Conservation (phyloP, 2,888 invertebrate genomes). For the Keiferia lycopersicella region DNA sequence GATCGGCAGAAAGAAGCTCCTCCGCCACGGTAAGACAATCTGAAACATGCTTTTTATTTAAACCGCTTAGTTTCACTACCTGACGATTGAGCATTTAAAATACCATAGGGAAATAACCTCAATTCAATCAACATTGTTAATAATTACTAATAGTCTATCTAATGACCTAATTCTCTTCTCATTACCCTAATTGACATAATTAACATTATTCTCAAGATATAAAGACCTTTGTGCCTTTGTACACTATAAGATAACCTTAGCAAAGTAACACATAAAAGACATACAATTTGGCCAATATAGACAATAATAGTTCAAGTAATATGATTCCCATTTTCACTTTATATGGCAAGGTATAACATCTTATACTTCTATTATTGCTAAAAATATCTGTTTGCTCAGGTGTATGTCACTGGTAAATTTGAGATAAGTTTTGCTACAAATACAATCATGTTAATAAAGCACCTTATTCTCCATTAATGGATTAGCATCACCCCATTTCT, state of each 20-base stretch:
- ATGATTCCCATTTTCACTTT: no score
- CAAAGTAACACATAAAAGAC: background rate
- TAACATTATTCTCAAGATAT: no score
- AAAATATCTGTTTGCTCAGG: no score
- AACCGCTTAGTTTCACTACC: background rate
- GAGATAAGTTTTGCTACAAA: no score
- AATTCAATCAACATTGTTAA: background rate
- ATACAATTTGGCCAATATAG: background rate
- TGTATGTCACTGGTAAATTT: no score
- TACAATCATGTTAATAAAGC: background rate
- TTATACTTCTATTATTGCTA: no score
- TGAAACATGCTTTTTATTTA: slow-evolving; percentile 1
- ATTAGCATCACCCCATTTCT: no score
- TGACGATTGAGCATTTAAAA: background rate
- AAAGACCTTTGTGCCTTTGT: background rate
- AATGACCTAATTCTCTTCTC: background rate
- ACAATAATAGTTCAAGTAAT: no score
- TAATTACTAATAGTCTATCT: background rate
- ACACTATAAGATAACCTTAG: background rate
- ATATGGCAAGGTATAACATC: no score
- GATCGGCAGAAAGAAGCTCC: slow-evolving; percentile 59
- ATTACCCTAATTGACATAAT: no score
- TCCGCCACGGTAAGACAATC: slow-evolving; percentile 49
- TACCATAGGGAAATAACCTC: background rate
- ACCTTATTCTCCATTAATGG: no score